Evolutionary conservation across 1,140 invertebrate genomes (phyloP), one percentile per base, ranked within the genome.

Genomic region (Drosophila setifemur): DNA sequence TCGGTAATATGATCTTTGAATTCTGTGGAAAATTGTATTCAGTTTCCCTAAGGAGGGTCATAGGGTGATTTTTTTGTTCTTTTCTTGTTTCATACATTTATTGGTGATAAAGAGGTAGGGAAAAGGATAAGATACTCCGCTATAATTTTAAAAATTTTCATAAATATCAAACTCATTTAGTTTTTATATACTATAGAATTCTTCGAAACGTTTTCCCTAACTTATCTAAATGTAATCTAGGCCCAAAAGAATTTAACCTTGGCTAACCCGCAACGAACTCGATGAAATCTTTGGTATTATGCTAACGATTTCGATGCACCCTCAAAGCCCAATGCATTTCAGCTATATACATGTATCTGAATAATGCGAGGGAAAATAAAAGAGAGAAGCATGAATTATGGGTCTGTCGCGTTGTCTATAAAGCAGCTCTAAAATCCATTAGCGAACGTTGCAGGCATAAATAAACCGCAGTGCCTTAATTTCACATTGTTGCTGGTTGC

Each of bases 391-490:
- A 71, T 83, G 79, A 78, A 78, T 85, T 61, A 85, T 83, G 74
- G 47, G 57, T 43, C 44, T 70, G 78, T 83, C 69, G 71, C 60
- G 54, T 71, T 76, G 78, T 69, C 68, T 77, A 81, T 83, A 74
- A 78, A 64, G 40, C 63, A 70, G 68, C 81, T 78, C 86, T 86
- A 81, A 73, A 86, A 86, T 73, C 81, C 81, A 86, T 86, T 86
- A 86, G 81, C 49, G 54, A 76, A 81, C 72, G 58, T 50, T 60
- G 58, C 18, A 54, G 53, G 63, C 75, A 78, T 79, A 79, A 79
- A 79, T 79, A 73, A 78, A 79, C 74, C 67, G 61, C 75, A 64
- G 40, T 72, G 66, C 76, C 76, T 81, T 74, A 79, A 79, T 79
- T 79, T 69, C 31, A 61, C 47, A 49, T 39, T 25, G 66, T 69